Base-by-base conservation (phyloP, 1,140 invertebrate genomes). In the Phymorhynchus buccinoides region DNA sequence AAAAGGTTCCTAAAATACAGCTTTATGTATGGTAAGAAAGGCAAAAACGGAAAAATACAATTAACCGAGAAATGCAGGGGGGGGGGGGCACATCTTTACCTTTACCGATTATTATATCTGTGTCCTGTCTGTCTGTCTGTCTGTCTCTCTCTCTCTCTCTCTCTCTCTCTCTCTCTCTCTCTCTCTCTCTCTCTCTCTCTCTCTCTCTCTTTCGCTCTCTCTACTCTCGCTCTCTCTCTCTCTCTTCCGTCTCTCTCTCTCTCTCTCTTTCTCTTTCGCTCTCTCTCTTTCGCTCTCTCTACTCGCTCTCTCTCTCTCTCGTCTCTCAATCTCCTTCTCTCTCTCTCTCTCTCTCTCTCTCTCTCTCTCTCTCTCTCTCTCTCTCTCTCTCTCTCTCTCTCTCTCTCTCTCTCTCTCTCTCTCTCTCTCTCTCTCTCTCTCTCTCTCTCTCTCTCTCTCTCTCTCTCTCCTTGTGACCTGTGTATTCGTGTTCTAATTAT, bases 191-290 rank as follows among this genome's bases (percentile, higher is more conserved):
- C 22, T 32, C 52, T 52, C 12, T 80, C 41, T 32, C 1, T 39
- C 37, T 18, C n/a, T 22, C 77, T 79, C 39, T 3, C 44, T 41
- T 1, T 7, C 18, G 18, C 27, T 79, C 77, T 3, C 42, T 32
- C 14, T 18, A 27, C 73, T 37, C 41, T 77, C 14, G 9, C 73
- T 77, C 73, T 77, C 35, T 77, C 35, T 42, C 4, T 42, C 73
- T 77, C 35, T 35, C 7, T 32, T 27, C 32, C 3, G 9, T 9
- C 68, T 22, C 41, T 32, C 35, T 37, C 37, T 79, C 39, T 39
- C 44, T 79, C 44, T 44, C 44, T 79, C 41, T 79, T 41, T 79
- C 77, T 79, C 41, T 79, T 41, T 79, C 77, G 22, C 22, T 79
- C 77, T 79, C 77, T 79, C 77, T n/a, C n/a, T 41, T 22, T 41